Conservation (phyloP, 2,888 invertebrate species). For the Lathronympha strigana region DNA sequence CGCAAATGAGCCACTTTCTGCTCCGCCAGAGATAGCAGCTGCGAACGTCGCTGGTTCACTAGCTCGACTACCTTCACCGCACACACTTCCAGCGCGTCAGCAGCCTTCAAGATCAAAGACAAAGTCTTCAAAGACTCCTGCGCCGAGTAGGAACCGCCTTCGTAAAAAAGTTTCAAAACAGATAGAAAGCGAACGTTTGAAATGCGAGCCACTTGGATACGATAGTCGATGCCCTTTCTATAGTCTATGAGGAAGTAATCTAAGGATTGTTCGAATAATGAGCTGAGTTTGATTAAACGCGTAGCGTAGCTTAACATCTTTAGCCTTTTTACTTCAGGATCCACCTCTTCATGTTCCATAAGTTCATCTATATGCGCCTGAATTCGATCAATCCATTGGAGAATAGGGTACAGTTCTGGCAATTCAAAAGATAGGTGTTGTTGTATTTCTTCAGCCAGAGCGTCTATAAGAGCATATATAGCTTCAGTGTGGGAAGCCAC, state of each 20-base stretch:
- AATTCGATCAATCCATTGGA: conserved; percentile 57
- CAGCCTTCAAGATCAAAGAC: conserved; percentile 54
- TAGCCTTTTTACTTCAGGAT: conserved; percentile 59
- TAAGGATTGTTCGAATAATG: conserved; percentile 64
- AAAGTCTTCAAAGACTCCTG: conserved; percentile 61
- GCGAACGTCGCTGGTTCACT: conserved; percentile 56
- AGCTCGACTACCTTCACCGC: conserved; percentile 52
- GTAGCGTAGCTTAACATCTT: conserved; percentile 68
- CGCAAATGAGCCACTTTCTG: conserved; percentile 3
- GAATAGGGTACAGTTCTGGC: conserved; percentile 63
- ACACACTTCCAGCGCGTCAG: conserved; percentile 65
- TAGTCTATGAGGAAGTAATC: conserved; percentile 52
- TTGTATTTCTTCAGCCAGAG: conserved; percentile 56
- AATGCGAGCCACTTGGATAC: conserved; percentile 68
- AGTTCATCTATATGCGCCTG: conserved; percentile 55
- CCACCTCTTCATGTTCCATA: conserved; percentile 49
- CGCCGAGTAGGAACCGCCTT: conserved; percentile 65
- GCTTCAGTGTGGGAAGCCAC: conserved; percentile 67
- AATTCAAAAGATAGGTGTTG: conserved; percentile 57
- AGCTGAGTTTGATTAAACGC: conserved; percentile 61
- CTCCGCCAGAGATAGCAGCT: conserved; percentile 49
- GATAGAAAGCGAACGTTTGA: conserved; percentile 67
- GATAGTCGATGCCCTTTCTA: conserved; percentile 56
- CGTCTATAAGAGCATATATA: conserved; percentile 56
- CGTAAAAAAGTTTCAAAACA: conserved; percentile 60